Evolutionary conservation across 2,113 vertebrate genomes (phyloP), one percentile per base, ranked within the genome.

Genomic region (Daphoenositta chrysoptera): DNA sequence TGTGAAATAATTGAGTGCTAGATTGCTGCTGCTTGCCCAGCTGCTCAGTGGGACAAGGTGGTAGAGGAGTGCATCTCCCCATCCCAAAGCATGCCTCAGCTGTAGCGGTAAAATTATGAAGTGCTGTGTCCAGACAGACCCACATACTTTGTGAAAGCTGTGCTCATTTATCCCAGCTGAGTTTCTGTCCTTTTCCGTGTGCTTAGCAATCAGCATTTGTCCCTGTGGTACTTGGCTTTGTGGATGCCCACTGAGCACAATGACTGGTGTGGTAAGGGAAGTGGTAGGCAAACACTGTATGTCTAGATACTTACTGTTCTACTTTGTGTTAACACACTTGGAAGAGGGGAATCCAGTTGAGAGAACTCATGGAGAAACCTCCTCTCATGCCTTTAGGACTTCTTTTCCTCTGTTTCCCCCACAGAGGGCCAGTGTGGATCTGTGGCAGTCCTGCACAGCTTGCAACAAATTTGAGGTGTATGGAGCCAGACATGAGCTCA

Each of bases 261-360:
- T 33, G 63, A 31, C 42, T 56, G 28, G 18, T 10, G 42, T 42
- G 39, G 45, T 48, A 18, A 72, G 42, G 14, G 15, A 76, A 70
- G 33, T 31, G 5, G 17, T 6, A 50, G 58, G 44, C 33, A 50
- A 35, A 47, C 8, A 13, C 28, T 37, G 5, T 33, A 9, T 15
- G 5, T 24, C 23, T 47, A 44, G 22, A 26, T 83, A 64, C 69
- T 58, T 39, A 31, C 11, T 39, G 21, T n/a, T 12, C 21, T 44
- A 4, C 19, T 53, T 92, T 15, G 22, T 0, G 0, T 68, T 79
- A 68, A 26, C 4, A 2, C 15, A 10, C 15, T 66, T 0, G 0
- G 21, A 75, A 85, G 56, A 79, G 30, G 16, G 21, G 60, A 88
- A 54, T 51, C 14, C 33, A 24, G 4, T 13, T 16, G n/a, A 75